A percentile compares a stretch with the other conserved stretches of the same genome.
These are phyloP conservation scores for Sturmia bella DNA, from an alignment of 2,888 invertebrate species.

Conservation along the genomic window DNA sequence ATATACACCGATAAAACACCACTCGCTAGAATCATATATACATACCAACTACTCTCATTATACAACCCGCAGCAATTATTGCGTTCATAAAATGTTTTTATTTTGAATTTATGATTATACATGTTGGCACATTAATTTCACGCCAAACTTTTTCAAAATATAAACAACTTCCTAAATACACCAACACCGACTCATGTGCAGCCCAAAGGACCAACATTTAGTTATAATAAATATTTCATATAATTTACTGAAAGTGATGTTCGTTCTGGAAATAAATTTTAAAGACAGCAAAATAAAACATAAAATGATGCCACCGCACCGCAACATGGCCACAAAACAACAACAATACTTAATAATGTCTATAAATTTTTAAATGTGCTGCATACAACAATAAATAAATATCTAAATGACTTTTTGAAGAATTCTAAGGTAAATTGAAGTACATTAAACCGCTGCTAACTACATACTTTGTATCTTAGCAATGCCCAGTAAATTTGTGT, in stretches of 20 bases:
- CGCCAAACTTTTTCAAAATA: conserved; percentile 42
- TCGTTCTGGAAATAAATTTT: conserved; percentile 43
- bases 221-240: conserved; percentile 30
- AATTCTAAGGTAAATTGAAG: conserved; percentile 40
- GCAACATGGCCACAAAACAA: conserved; percentile 30
- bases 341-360: conserved; percentile 28
- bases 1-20: conserved; percentile 10
- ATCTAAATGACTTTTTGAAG: conserved; percentile 31
- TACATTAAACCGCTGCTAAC: not conserved
- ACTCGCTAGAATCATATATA: no score
- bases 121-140: conserved; percentile 67
- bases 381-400: conserved; percentile 9
- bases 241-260: conserved; percentile 44
- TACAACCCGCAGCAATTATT: conserved; percentile 76
- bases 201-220: conserved; percentile 3
- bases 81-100: conserved; percentile 74
- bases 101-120: conserved; percentile 74
- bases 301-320: conserved; percentile 39
- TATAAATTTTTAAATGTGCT: conserved; percentile 34
- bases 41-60: conserved; percentile 26
- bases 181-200: not conserved
- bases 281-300: conserved; percentile 7
- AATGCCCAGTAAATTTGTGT: conserved; percentile 41
- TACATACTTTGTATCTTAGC: not conserved
- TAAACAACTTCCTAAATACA: not conserved